These are phyloP conservation scores for Catagonus wagneri DNA, from an alignment of 2,113 vertebrate species.

Conservation along the genomic window DNA sequence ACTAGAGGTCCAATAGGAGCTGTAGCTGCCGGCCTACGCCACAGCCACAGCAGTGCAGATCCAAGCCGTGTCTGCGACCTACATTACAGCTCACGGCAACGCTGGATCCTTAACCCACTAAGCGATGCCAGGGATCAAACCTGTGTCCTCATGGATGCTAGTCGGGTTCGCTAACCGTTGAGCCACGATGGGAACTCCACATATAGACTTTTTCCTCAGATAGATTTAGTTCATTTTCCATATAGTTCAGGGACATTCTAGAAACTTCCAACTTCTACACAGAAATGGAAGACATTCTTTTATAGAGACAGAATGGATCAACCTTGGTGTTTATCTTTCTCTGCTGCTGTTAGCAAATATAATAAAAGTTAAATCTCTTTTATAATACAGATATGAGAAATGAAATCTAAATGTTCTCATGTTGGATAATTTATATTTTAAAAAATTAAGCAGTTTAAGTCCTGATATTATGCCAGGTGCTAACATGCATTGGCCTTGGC, in stretches of 20 bases:
- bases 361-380: not conserved
- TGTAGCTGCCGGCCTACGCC: no score
- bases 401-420: not conserved
- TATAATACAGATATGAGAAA: not conserved
- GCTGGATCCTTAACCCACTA: no score
- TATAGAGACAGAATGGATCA: not conserved
- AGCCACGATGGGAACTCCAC: no score
- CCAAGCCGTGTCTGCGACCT: no score
- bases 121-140: no score
- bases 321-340: not conserved
- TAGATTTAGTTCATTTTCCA: slow-evolving; percentile 19
- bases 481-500: not conserved
- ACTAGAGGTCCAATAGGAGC: no score
- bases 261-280: not conserved
- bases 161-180: no score
- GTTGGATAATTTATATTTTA: not conserved
- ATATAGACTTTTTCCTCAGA: not conserved
- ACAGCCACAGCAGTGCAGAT: no score
- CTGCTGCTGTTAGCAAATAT: not conserved
- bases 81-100: no score
- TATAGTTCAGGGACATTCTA: slow-evolving; percentile 3
- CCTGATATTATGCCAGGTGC: not conserved
- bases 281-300: slow-evolving; percentile 33
- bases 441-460: not conserved
- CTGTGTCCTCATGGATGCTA: no score